phyloP scores from a whole-genome alignment of 2,797 vertebrate species.

The Leptodactylus fallax region DNA sequence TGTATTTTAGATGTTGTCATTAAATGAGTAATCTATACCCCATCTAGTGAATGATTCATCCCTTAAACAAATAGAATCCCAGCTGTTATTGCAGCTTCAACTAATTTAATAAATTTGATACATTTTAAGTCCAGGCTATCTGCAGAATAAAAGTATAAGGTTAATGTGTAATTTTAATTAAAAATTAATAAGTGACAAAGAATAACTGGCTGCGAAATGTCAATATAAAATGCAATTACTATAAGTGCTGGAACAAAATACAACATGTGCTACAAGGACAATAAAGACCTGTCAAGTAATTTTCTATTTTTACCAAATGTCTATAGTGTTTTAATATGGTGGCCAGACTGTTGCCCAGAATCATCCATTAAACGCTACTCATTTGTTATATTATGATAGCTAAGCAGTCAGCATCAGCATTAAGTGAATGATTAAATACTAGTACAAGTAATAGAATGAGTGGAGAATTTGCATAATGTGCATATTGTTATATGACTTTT shows the following conservation, averaged over 20 bases:
- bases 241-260: slow-evolving; percentile 20
- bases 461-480: neutral
- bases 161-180: slow-evolving; percentile 4
- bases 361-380: neutral
- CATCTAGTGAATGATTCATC: neutral
- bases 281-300: slow-evolving; percentile 11
- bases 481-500: neutral
- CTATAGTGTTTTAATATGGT: neutral
- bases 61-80: neutral
- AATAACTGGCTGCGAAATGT: slow-evolving; percentile 59
- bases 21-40: slow-evolving; percentile 62
- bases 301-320: neutral
- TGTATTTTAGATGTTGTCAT: slow-evolving; percentile 4
- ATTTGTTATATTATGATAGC: neutral
- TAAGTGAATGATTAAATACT: slow-evolving; percentile 5
- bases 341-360: neutral
- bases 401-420: neutral
- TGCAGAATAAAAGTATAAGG: neutral
- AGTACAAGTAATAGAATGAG: neutral
- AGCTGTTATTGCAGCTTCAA: slow-evolving; percentile 11
- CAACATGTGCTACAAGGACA: neutral
- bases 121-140: neutral
- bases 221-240: slow-evolving; percentile 53
- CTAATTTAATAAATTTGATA: neutral
- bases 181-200: slow-evolving; percentile 49